These are phyloP conservation scores for Taenioides sp. DNA, from an alignment of 2,797 vertebrate species.

Conservation along the genomic window DNA sequence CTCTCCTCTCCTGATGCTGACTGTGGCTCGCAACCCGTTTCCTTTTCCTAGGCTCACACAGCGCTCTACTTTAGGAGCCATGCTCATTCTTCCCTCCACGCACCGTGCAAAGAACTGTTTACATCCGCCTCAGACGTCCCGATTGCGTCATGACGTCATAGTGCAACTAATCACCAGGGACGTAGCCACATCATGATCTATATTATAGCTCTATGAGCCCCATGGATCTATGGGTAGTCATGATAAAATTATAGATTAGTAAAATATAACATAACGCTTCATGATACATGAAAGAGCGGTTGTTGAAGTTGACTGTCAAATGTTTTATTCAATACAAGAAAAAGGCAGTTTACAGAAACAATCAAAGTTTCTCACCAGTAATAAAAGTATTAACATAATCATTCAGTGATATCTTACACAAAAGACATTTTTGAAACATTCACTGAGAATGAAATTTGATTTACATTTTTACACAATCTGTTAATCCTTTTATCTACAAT, in stretches of 20 bases:
- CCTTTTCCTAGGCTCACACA: constrained; percentile 81
- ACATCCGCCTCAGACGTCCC: constrained; percentile 41
- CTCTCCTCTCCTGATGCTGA: constrained; percentile 69
- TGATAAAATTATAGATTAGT: too few relatives aligned
- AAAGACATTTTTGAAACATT: constrained; percentile 9
- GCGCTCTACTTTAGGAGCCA: constrained; percentile 78
- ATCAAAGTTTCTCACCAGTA: constrained; percentile 7
- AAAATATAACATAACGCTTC: background rate
- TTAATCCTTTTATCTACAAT: background rate
- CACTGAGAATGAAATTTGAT: constrained; percentile 6
- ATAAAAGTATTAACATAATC: constrained; percentile 8
- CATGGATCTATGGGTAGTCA: too few relatives aligned
- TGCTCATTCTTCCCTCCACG: constrained; percentile 40
- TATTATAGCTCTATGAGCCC: too few relatives aligned
- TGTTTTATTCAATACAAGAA: constrained; percentile 15
- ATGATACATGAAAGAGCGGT: background rate
- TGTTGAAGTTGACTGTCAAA: constrained; percentile 5
- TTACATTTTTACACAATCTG: constrained; percentile 11
- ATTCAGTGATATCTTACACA: constrained; percentile 8
- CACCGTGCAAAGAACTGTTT: constrained; percentile 37
- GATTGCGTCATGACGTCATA: constrained; percentile 54
- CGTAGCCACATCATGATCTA: too few relatives aligned
- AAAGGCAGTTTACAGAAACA: constrained; percentile 10
- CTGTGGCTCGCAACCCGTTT: constrained; percentile 78
- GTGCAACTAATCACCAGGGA: accelerated